Evolutionary conservation across 2,888 invertebrate genomes (phyloP).

Genomic region (Nesidiocoris tenuis): DNA sequence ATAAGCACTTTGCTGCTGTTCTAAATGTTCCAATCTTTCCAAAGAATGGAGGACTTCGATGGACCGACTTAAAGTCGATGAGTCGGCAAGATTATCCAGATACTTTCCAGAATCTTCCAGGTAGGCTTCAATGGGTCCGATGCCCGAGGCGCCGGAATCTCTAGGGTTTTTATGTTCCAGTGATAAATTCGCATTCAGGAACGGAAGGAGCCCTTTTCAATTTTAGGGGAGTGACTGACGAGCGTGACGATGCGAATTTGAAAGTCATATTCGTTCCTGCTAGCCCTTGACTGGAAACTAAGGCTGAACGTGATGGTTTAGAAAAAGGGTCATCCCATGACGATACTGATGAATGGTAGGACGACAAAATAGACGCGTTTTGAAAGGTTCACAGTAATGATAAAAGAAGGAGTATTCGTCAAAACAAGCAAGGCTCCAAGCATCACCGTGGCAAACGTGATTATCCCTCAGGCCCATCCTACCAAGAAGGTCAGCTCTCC

Average conservation of each 20-base stretch:
- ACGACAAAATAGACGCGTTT: no score
- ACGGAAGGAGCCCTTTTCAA: background rate
- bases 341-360: no score
- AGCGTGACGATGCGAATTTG: slow-evolving; percentile 14
- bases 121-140: background rate
- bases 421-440: slow-evolving; percentile 2
- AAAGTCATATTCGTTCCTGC: slow-evolving; percentile 22
- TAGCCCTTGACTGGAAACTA: no score
- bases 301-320: no score
- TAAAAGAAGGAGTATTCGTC: background rate
- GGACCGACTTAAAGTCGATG: background rate
- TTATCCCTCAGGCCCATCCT: background rate
- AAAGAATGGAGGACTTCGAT: background rate
- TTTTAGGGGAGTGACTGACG: slow-evolving; percentile 5
- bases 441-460: slow-evolving; percentile 11
- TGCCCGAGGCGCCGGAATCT: background rate
- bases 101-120: background rate
- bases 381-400: no score
- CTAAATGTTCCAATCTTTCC: background rate
- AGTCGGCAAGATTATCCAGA: background rate
- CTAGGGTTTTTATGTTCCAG: no score
- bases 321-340: no score
- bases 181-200: background rate
- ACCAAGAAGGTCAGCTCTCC: no score
- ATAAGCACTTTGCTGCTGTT: no score